A percentile compares a stretch with the other conserved stretches of the same genome.
Conservation (phyloP, 2,113 vertebrate genomes). For the Datnioides undecimradiatus region DNA sequence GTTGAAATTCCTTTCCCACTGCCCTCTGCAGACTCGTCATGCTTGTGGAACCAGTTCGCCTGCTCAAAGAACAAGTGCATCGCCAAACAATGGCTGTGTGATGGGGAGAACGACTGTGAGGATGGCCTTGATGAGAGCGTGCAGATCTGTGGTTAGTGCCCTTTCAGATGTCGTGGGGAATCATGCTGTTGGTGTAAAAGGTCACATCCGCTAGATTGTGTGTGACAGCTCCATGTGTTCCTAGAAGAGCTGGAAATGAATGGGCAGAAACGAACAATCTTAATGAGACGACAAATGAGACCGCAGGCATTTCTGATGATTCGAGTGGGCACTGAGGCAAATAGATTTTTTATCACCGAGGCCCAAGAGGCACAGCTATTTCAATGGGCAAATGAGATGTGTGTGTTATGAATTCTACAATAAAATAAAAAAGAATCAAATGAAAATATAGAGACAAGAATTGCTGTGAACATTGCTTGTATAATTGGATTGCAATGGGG, state of each 20-base stretch:
- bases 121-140: slow-evolving; percentile 94
- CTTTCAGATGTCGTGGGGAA: slow-evolving; percentile 26
- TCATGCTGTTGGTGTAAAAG: slow-evolving; percentile 33
- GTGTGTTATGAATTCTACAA: slow-evolving; percentile 68
- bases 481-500: slow-evolving; percentile 75
- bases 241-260: slow-evolving; percentile 35
- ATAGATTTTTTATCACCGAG: slow-evolving; percentile 70
- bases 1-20: slow-evolving; percentile 39
- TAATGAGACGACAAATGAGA: slow-evolving; percentile 72
- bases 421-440: slow-evolving; percentile 60
- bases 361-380: slow-evolving; percentile 58
- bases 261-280: slow-evolving; percentile 37
- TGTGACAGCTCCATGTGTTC: slow-evolving; percentile 20
- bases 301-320: slow-evolving; percentile 63
- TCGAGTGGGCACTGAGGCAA: slow-evolving; percentile 60
- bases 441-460: slow-evolving; percentile 54
- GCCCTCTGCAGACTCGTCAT: slow-evolving; percentile 90
- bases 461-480: slow-evolving; percentile 53
- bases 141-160: slow-evolving; percentile 89
- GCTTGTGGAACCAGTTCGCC: slow-evolving; percentile 97
- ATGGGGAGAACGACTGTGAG: slow-evolving; percentile 96
- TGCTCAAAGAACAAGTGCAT: slow-evolving; percentile 97
- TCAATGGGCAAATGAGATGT: slow-evolving; percentile 66
- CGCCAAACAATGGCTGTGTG: slow-evolving; percentile 96
- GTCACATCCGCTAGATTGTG: slow-evolving; percentile 2